Percentiles rank a stretch among this genome's conserved stretches.
Evolutionary conservation across 2,888 invertebrate genomes (phyloP).

Genomic region (Leptopilina drosophilae): DNA sequence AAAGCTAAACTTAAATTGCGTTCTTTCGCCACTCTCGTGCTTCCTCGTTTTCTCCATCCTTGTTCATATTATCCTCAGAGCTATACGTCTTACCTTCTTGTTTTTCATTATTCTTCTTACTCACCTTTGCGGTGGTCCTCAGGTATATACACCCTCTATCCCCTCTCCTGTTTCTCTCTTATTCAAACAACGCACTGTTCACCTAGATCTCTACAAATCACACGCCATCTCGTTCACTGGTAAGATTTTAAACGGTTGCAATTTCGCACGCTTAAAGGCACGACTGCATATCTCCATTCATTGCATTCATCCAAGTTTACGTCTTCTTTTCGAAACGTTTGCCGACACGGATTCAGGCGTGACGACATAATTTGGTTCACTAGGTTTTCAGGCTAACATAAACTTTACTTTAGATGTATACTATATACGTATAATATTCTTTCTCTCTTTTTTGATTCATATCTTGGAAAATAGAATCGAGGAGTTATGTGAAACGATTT

Average conservation of each 20-base stretch:
- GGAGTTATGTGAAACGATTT: no score
- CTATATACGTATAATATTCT: no score
- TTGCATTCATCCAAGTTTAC: slow-evolving; percentile 44
- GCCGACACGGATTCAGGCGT: slow-evolving; percentile 45
- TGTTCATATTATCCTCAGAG: background rate
- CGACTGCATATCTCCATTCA: slow-evolving; percentile 35
- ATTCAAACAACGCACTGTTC: background rate
- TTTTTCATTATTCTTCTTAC: slow-evolving; percentile 2
- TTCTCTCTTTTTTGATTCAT: background rate
- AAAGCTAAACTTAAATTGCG: slow-evolving; percentile 33
- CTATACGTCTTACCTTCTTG: background rate
- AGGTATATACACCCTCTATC: slow-evolving; percentile 19
- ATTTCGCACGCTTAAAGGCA: slow-evolving; percentile 38
- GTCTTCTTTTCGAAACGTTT: slow-evolving; percentile 39
- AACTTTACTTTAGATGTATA: slow-evolving; percentile 24
- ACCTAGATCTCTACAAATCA: slow-evolving; percentile 30
- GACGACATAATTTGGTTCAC: slow-evolving; percentile 44
- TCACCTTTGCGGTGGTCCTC: slow-evolving; percentile 37
- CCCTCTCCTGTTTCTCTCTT: no score
- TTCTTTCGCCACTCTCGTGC: slow-evolving; percentile 21
- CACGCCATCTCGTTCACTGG: background rate
- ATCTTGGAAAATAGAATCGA: slow-evolving; percentile 1
- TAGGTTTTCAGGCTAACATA: slow-evolving; percentile 22
- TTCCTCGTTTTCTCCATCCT: slow-evolving; percentile 28
- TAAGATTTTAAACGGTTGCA: slow-evolving; percentile 22